Conservation (phyloP, 2,888 invertebrate species). For the Hedychridium roseum region DNA sequence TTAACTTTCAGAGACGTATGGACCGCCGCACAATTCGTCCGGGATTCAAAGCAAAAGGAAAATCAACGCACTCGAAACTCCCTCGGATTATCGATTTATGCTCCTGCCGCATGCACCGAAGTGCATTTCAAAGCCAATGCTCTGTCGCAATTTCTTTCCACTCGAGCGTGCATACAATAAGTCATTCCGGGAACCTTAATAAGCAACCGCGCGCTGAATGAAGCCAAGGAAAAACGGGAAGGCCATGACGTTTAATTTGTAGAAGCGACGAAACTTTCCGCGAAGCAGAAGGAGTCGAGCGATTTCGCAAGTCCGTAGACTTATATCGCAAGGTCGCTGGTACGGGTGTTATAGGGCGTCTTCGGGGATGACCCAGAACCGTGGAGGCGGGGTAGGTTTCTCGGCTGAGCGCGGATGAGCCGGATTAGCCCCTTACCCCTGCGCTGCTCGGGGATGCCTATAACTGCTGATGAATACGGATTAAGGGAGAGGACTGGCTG, state of each 20-base stretch:
- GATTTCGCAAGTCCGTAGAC: not conserved
- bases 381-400: conserved; percentile 32
- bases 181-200: no score
- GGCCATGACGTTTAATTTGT: conserved; percentile 20
- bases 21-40: conserved; percentile 16
- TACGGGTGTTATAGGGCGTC: conserved; percentile 39
- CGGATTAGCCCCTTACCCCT: conserved; percentile 57
- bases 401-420: conserved; percentile 58
- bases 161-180: no score
- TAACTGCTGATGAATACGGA: conserved; percentile 60
- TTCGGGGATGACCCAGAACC: conserved; percentile 42
- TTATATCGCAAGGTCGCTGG: conserved; percentile 4
- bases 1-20: conserved; percentile 29
- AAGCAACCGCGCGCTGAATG: no score
- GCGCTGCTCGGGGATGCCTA: conserved; percentile 48
- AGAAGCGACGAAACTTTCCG: conserved; percentile 32
- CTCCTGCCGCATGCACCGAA: no score
- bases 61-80: no score
- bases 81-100: no score
- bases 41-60: not conserved
- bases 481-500: conserved; percentile 51
- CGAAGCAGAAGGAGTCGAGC: no score
- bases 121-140: no score
- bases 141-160: no score
- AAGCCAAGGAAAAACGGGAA: conserved; percentile 3